These are phyloP conservation scores for Anomalospiza imberbis DNA, from an alignment of 2,797 vertebrate species.

Conservation along the genomic window DNA sequence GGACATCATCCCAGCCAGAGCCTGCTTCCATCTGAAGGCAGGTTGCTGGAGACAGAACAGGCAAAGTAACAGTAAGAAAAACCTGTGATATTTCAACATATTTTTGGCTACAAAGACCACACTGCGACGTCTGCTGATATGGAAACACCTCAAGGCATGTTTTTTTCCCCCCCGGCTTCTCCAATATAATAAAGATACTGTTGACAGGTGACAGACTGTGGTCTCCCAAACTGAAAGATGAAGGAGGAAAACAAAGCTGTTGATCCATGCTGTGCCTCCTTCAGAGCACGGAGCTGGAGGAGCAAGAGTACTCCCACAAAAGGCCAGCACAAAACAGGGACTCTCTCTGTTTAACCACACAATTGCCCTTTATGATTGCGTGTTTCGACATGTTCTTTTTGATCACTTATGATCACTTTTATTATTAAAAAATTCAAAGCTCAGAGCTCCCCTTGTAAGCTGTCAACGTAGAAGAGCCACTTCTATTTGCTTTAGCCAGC, in stretches of 20 bases:
- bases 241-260: background rate
- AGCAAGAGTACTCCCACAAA: background rate
- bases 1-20: background rate
- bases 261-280: background rate
- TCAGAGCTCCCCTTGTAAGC: background rate
- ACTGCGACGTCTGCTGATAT: background rate
- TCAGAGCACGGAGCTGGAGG: background rate
- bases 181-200: constrained; percentile 43
- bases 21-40: background rate
- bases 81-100: background rate
- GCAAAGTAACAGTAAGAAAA: background rate
- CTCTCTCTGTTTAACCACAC: constrained; percentile 3
- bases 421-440: constrained; percentile 7
- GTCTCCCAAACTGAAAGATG: background rate
- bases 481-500: background rate
- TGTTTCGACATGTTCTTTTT: background rate
- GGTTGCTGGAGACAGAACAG: background rate
- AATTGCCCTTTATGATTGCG: constrained; percentile 14
- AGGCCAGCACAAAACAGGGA: background rate
- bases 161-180: background rate
- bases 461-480: background rate
- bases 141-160: constrained; percentile 6
- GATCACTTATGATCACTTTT: background rate
- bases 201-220: constrained; percentile 41
- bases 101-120: constrained; percentile 3